Conservation (phyloP, 2,888 invertebrate genomes). For the Drosophila acutilabella region DNA sequence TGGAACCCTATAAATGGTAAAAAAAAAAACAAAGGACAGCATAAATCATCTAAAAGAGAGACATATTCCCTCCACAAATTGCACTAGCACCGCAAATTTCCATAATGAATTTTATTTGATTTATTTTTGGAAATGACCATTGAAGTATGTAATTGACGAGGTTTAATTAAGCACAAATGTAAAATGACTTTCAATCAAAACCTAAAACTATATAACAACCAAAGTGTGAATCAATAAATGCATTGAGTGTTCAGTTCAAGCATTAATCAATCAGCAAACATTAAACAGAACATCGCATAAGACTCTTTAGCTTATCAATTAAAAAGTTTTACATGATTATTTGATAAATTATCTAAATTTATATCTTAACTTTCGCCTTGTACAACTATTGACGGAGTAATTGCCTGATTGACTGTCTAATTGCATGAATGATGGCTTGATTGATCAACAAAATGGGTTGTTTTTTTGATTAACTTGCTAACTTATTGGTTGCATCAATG, state of each 20-base stretch:
- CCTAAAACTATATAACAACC: conserved; percentile 1
- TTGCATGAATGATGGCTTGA: no score
- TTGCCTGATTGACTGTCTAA: no score
- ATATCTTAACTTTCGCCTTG: background rate
- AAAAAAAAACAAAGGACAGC: conserved; percentile 16
- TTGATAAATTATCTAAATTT: background rate
- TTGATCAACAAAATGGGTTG: no score
- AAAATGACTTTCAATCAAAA: conserved; percentile 3
- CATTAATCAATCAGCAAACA: background rate
- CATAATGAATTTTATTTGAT: conserved; percentile 64
- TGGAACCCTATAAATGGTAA: conserved; percentile 7
- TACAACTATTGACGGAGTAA: no score
- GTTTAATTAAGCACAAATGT: conserved; percentile 24
- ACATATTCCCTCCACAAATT: conserved; percentile 2
- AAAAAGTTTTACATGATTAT: background rate
- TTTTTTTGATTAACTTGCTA: no score
- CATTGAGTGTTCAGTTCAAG: background rate
- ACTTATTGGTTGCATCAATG: no score
- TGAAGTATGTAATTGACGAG: conserved; percentile 47
- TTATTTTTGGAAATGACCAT: conserved; percentile 49
- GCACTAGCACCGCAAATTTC: conserved; percentile 26
- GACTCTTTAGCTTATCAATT: background rate
- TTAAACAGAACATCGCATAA: background rate
- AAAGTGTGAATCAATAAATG: conserved; percentile 2
- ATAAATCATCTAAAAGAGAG: conserved; percentile 41